Percentiles rank a stretch among this genome's conserved stretches.
Conservation (phyloP, 2,113 vertebrate genomes). For the Ceyx melanurus region DNA sequence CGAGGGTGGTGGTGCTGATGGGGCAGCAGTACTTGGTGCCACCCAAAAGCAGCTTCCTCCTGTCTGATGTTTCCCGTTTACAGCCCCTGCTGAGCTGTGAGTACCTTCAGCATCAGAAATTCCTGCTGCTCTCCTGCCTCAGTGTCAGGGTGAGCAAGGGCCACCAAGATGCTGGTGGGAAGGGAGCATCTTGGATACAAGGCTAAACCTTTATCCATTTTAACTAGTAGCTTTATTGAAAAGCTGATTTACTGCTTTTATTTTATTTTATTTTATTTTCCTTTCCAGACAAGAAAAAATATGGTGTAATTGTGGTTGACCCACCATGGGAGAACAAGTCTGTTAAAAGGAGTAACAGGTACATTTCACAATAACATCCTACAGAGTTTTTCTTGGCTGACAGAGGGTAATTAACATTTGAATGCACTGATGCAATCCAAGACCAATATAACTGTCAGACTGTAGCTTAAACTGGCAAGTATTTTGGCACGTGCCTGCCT, state of each 20-base stretch:
- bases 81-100: constrained; percentile 87
- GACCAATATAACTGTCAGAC: neutral
- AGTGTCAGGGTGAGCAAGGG: neutral
- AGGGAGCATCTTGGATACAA: neutral
- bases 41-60: constrained; percentile 85
- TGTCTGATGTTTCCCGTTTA: constrained; percentile 89
- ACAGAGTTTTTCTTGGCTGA: neutral
- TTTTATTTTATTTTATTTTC: neutral
- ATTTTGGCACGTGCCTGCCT: neutral
- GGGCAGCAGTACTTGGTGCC: constrained; percentile 90
- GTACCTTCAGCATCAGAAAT: constrained; percentile 59
- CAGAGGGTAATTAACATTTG: neutral
- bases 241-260: neutral
- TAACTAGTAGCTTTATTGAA: neutral
- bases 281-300: constrained; percentile 81
- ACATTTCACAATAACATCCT: neutral
- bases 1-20: constrained; percentile 81
- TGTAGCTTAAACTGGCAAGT: neutral
- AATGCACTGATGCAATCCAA: neutral
- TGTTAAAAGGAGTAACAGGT: constrained; percentile 94
- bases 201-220: neutral
- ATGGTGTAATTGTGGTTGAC: constrained; percentile 89
- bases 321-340: constrained; percentile 98
- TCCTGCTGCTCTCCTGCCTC: neutral
- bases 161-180: no score